Evolutionary conservation across 2,888 invertebrate species (phyloP), one percentile per base, ranked within the genome.

Genomic region (Cactoblastis cactorum): DNA sequence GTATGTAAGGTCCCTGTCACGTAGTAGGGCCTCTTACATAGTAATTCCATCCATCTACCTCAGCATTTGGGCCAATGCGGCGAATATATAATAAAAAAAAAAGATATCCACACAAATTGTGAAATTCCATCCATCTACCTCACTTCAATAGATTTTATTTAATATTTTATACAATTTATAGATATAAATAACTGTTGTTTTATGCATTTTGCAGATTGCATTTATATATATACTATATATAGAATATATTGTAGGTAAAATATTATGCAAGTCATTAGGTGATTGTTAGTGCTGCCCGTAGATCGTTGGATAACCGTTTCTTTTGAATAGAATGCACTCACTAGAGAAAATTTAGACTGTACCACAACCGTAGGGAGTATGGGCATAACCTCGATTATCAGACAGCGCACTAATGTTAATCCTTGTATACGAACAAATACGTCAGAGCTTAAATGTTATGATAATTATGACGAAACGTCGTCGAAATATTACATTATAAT

Each of bases 91-190:
- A 75, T 74, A 74, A 72, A 71, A 71, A 75, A 74, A 72, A 77
- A 73, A 28, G 71, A 82, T 83, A 87, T 88, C 88, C 88, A 89
- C 86, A 86, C 86, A 88, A 88, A 88, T 79, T 87, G 86, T 89
- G 89, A 91, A 87, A 92, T 92, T 93, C 93, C 92, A 92, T 92
- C 92, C 93, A 92, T 91, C 92, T 92, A 93, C 93, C 92, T 92
- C 93, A 92, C 90, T 91, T 91, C 89, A 89, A 89, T 90, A 89
- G 89, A 90, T 89, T 88, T 90, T 90, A 90, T 88, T 89, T 89
- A 87, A 88, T 89, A 88, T 89, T 89, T 89, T 89, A 89, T 89
- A 89, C 88, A 86, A 88, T 88, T 88, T 89, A 88, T 89, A 89
- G 88, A 83, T 87, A 82, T 87, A 83, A 79, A 82, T 72, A 85